A percentile compares a stretch with the other conserved stretches of the same genome.
phyloP scores from a whole-genome alignment of 2,113 vertebrate species.

The Bubalus kerabau region DNA sequence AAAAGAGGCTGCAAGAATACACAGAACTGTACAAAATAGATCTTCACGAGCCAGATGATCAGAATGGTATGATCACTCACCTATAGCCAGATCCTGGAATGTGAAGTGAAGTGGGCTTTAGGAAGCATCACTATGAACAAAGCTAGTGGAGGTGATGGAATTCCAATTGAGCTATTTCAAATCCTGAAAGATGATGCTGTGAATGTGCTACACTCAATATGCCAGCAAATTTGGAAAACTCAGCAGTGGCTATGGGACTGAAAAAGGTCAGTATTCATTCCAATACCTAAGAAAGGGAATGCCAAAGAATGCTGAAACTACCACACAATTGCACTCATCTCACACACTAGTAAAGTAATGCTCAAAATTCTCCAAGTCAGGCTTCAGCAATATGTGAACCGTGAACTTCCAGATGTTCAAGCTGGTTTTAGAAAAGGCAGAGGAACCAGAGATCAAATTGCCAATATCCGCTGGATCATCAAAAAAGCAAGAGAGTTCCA shows the following conservation, averaged over 20 bases:
- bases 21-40: not conserved
- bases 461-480: rapidly evolving
- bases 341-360: rapidly evolving
- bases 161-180: not conserved
- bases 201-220: not conserved
- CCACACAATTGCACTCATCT: not conserved
- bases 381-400: not conserved
- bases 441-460: not conserved
- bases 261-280: not conserved
- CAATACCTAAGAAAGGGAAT: not conserved
- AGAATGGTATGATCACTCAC: not conserved
- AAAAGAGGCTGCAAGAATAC: not conserved
- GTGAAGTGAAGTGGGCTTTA: not conserved
- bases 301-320: not conserved
- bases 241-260: not conserved
- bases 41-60: not conserved
- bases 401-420: not conserved
- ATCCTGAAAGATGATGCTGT: not conserved
- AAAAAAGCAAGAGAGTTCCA: not conserved
- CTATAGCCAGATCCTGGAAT: not conserved
- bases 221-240: not conserved
- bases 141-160: not conserved
- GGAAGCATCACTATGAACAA: not conserved
- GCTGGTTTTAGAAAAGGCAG: not conserved
- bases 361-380: not conserved